Conservation (phyloP, 1,140 invertebrate genomes). For the Heliconius eleuchia region DNA sequence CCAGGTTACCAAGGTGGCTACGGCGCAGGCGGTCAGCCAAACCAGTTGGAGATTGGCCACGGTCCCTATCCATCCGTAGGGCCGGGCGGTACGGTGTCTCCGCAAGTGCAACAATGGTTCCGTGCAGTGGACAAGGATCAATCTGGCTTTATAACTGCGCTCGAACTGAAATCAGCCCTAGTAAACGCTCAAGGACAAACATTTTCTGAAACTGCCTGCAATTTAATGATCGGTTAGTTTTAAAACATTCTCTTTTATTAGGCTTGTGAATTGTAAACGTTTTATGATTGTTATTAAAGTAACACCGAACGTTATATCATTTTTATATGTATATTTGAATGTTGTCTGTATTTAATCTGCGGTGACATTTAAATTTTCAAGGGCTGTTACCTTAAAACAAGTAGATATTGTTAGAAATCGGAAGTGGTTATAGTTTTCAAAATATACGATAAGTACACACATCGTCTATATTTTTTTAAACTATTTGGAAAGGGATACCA, state of each 20-base stretch:
- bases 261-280: too few species aligned
- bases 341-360: too few species aligned
- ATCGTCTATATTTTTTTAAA: too few species aligned
- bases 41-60: constrained; percentile 67
- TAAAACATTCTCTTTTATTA: background rate
- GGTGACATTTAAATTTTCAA: too few species aligned
- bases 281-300: too few species aligned
- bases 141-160: constrained; percentile 90
- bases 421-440: too few species aligned
- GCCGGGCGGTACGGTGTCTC: constrained; percentile 71
- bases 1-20: constrained; percentile 49
- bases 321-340: too few species aligned
- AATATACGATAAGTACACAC: too few species aligned
- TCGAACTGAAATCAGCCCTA: constrained; percentile 90
- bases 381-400: too few species aligned
- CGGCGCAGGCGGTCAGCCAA: constrained; percentile 46
- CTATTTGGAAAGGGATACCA: too few species aligned
- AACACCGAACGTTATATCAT: too few species aligned
- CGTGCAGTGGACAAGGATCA: constrained; percentile 89
- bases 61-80: constrained; percentile 73
- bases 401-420: too few species aligned
- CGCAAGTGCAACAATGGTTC: constrained; percentile 92
- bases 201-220: constrained; percentile 92
- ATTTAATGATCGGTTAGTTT: constrained; percentile 92
- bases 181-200: constrained; percentile 93